Conservation (phyloP, 35 echinoderm and acorn worm genomes). For the Heliocidaris tuberculata region DNA sequence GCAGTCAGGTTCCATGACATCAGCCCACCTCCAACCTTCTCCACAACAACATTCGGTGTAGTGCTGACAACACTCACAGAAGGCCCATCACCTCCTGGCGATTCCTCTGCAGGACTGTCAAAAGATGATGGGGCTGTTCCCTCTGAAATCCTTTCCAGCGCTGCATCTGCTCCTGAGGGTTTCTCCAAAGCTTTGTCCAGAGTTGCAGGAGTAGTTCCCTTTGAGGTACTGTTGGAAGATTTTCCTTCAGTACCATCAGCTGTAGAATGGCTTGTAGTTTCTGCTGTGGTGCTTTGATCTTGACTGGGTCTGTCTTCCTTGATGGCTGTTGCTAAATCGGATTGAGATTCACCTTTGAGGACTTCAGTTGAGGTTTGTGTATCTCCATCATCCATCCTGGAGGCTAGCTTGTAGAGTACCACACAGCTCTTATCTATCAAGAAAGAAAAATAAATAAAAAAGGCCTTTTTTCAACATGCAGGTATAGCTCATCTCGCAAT, state of each 20-base stretch:
- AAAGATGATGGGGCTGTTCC: background rate
- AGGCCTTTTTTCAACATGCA: too few relatives aligned
- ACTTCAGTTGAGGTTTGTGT: background rate
- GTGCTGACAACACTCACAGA: constrained; percentile 74
- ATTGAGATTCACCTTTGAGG: background rate
- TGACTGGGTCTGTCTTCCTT: background rate
- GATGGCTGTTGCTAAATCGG: background rate
- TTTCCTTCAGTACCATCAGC: background rate
- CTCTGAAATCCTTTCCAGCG: background rate
- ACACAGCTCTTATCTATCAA: background rate
- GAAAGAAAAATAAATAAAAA: background rate
- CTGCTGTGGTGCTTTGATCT: background rate
- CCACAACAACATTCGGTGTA: constrained; percentile 78
- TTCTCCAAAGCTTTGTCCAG: background rate
- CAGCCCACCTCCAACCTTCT: constrained; percentile 61
- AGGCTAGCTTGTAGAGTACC: background rate
- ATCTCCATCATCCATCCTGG: background rate
- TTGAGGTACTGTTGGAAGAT: background rate
- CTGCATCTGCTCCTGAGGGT: background rate
- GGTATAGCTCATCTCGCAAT: too few relatives aligned
- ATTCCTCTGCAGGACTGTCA: background rate
- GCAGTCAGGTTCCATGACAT: constrained; percentile 80
- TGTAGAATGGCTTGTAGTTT: background rate
- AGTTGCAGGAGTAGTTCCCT: background rate
- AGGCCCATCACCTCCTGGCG: background rate